Evolutionary conservation across 2,888 invertebrate species (phyloP), one percentile per base, ranked within the genome.

Genomic region (Chalcis sispes): DNA sequence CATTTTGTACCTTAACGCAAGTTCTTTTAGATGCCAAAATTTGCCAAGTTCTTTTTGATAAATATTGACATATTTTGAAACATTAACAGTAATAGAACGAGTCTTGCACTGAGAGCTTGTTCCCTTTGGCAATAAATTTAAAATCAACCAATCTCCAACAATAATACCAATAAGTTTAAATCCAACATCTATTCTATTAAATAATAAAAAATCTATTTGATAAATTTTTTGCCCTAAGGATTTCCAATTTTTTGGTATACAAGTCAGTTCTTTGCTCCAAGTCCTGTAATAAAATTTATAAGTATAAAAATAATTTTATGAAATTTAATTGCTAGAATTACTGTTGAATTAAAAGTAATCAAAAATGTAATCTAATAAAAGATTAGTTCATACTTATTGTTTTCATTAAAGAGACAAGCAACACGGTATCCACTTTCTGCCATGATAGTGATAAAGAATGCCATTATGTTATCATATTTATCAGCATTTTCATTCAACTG

Each of bases 121-220:
- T 32, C 74, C 65, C 42, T 18, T 69, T 1, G 86, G 77, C 15
- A 83, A 77, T 25, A 86, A 80, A 77, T 87, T 88, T 1, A 87
- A 18, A 27, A 88, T 67, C 50, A 88, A 52, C 46, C 79, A 80
- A 72, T 88, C 87, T 1, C 87, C 87, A 1, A 77, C 67, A n/a
- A 86, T 82, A 56, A 85, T 77, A 2, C 80, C 86, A 23, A 88
- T 66, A 13, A 88, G 76, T 67, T 84, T 88, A 62, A 84, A 87
- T 52, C 77, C 62, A 46, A 81, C 46, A 2, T 82, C 65, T 1
- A 79, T 74, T 15, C 62, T 27, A 32, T 66, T 78, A 32, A 65
- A 66, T 29, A 81, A 77, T 18, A 71, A 32, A 56, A 87, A 83
- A 52, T 69, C 65, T 54, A 87, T 77, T 18, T 81, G 75, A 61